These are phyloP conservation scores for Apostichopus californicus DNA, from an alignment of 35 echinoderm and acorn worm genomes.

Conservation along the genomic window DNA sequence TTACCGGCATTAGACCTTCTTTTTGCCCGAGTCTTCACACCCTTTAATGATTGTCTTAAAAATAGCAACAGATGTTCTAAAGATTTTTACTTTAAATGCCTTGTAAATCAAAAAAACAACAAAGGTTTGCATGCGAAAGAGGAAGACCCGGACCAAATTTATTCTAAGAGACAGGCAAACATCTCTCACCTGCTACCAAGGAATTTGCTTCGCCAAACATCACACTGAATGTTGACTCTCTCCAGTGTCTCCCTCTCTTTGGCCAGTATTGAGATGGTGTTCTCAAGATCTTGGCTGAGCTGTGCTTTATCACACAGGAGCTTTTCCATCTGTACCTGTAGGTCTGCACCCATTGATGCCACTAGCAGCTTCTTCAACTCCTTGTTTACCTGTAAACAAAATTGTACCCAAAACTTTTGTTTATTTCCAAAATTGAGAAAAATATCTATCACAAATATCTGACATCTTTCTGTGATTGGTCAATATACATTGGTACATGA, in stretches of 20 bases:
- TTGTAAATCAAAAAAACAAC: too few species aligned
- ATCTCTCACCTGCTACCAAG: constrained; percentile 88
- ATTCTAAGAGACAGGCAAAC: background rate
- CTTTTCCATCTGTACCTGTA: constrained; percentile 82
- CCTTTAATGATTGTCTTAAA: too few species aligned
- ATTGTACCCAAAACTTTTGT: background rate
- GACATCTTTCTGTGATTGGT: too few species aligned
- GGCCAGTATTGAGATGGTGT: constrained; percentile 76
- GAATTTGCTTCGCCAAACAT: constrained; percentile 99
- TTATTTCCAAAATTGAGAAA: background rate
- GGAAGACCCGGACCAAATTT: too few species aligned
- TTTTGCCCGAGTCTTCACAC: too few species aligned
- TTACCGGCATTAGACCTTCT: too few species aligned
- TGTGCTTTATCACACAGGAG: constrained; percentile 74
- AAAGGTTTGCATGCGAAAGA: too few species aligned
- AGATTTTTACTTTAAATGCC: too few species aligned
- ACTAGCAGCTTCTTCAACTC: constrained; percentile 96
- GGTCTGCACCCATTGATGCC: constrained; percentile 92
- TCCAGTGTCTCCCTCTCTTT: constrained; percentile 84
- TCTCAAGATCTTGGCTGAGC: constrained; percentile 90
- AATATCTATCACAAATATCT: too few species aligned
- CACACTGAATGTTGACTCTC: constrained; percentile 91
- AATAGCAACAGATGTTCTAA: too few species aligned
- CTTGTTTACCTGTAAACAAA: constrained; percentile 82
- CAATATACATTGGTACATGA: too few species aligned